These are phyloP conservation scores for Peromyscus attwateri DNA, from an alignment of 2,797 vertebrate species.

Conservation along the genomic window DNA sequence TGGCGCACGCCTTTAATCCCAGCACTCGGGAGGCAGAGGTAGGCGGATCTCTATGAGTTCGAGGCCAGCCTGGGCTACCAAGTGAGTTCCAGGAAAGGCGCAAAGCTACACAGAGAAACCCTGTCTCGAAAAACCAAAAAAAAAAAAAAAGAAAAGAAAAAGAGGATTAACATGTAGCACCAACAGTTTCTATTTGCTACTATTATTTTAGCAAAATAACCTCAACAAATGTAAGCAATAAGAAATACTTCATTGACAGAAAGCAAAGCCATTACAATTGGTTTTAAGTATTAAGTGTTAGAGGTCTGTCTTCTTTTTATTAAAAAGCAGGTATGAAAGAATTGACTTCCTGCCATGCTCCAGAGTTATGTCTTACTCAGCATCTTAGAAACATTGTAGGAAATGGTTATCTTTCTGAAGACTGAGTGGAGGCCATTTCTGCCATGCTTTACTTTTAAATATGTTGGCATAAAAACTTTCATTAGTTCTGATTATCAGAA, in stretches of 20 bases:
- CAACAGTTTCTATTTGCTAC: background rate
- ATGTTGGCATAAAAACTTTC: background rate
- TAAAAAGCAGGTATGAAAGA: background rate
- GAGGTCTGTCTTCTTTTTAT: background rate
- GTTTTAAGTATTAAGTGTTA: background rate
- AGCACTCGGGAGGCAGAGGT: too few species aligned
- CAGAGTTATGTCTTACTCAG: background rate
- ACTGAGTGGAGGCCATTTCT: background rate
- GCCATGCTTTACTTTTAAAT: background rate
- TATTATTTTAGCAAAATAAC: background rate
- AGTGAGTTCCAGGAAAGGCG: too few species aligned
- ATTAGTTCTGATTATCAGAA: constrained; percentile 30
- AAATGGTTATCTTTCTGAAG: background rate
- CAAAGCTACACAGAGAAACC: too few species aligned
- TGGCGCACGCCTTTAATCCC: too few species aligned
- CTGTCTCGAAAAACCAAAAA: too few species aligned
- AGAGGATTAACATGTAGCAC: background rate
- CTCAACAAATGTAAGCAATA: background rate
- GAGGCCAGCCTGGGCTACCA: too few species aligned
- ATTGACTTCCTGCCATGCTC: background rate
- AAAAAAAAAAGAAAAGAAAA: too few species aligned
- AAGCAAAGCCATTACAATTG: background rate
- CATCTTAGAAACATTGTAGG: background rate
- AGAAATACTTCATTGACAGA: background rate
- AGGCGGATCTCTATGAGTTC: too few species aligned